These are phyloP conservation scores for Sebastes paucispinis DNA, from an alignment of 2,797 vertebrate species.

Conservation along the genomic window DNA sequence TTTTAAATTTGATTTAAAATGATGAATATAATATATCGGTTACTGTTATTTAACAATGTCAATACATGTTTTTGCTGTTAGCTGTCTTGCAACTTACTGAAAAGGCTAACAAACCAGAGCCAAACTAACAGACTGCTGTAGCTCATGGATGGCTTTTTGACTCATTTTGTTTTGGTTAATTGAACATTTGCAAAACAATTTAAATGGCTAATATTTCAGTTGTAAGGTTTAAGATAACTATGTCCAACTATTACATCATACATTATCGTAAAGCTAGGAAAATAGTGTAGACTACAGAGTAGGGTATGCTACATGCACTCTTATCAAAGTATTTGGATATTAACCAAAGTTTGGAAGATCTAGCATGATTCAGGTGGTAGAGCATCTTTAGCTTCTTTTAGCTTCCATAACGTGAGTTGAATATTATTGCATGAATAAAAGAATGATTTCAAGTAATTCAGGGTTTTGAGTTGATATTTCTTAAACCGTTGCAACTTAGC, in stretches of 20 bases:
- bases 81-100: not conserved
- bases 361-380: not conserved
- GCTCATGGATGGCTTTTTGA: not conserved
- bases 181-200: too few relatives aligned
- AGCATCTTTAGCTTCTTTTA: not conserved
- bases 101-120: not conserved
- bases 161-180: too few relatives aligned
- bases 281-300: not conserved
- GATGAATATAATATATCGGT: not conserved
- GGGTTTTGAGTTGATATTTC: not conserved
- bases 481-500: not conserved
- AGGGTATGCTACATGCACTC: not conserved
- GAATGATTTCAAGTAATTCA: too few relatives aligned
- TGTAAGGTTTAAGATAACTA: not conserved
- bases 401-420: not conserved
- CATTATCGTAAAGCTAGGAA: not conserved
- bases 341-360: not conserved
- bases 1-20: not conserved
- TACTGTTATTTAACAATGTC: not conserved
- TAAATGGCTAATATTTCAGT: too few relatives aligned
- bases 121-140: not conserved
- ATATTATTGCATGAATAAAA: too few relatives aligned
- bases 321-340: not conserved
- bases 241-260: not conserved
- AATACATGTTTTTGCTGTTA: not conserved